Evolutionary conservation across 1,140 invertebrate genomes (phyloP).

Genomic region (Drosophila subpulchrella): DNA sequence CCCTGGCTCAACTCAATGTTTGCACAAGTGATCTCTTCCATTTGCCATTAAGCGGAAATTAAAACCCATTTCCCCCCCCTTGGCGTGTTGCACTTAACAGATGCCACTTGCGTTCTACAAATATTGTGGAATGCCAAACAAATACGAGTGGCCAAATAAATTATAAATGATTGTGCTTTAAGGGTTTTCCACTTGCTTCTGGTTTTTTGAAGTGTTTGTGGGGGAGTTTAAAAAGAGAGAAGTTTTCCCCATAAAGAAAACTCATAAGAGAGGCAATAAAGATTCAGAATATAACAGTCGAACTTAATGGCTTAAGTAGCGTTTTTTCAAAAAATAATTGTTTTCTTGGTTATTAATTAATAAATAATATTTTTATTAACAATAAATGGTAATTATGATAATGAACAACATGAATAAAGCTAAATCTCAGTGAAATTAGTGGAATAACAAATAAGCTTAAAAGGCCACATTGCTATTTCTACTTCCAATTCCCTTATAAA

Average conservation of each 20-base stretch:
- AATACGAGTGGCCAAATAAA: conserved; percentile 40
- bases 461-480: not conserved
- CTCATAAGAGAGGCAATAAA: conserved; percentile 1
- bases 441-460: conserved; percentile 12
- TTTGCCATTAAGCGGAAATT: conserved; percentile 50
- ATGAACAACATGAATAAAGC: not conserved
- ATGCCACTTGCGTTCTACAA: conserved; percentile 31
- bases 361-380: not conserved
- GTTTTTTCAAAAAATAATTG: not conserved
- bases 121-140: conserved; percentile 45
- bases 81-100: conserved; percentile 14
- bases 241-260: conserved; percentile 5
- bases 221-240: not conserved
- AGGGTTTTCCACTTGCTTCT: conserved; percentile 3
- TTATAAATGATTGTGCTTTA: conserved; percentile 28
- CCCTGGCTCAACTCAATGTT: conserved; percentile 21
- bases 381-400: not conserved
- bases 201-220: not conserved
- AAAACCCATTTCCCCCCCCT: conserved; percentile 15
- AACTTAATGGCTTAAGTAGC: not conserved
- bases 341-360: not conserved
- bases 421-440: conserved; percentile 2
- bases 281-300: not conserved
- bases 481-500: conserved; percentile 4
- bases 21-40: conserved; percentile 40